Base-by-base conservation (phyloP, 2,113 vertebrate genomes). In the Acrocephalus kingi region DNA sequence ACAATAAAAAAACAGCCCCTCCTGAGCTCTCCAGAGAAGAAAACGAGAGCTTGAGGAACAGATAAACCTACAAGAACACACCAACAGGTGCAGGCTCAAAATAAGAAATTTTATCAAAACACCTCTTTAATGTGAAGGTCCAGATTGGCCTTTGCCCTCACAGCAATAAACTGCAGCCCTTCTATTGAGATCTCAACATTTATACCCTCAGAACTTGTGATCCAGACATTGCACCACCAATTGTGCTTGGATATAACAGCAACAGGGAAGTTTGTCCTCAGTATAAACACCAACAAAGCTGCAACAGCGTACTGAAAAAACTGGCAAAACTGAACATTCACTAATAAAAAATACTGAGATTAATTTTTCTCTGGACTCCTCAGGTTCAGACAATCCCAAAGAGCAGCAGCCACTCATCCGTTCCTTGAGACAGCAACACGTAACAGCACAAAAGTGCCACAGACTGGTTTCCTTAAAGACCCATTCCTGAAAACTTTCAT, bases 401-500 rank as follows among this genome's bases (percentile, higher is more conserved):
- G 78, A 64, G 45, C 27, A 1, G 20, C 56, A 48, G 80, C 59
- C 20, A 7, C 13, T 25, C 41, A 24, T 66, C 55, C 3, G 0
- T 4, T 66, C 63, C 75, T 16, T 2, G 23, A 51, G 71, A 28
- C 12, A 39, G 58, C 67, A 24, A 46, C 68, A 21, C 0, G 1
- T 1, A 64, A 72, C 45, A 27, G 2, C 21, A 8, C 2, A 0
- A 2, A 61, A 48, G 55, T 6, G 41, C 59, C 48, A n/a, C 15
- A 35, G 37, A 2, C 46, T 24, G 64, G 15, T 54, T 64, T 54
- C 92, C 89, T 95, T 77, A 33, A 59, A 94, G 84, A 56, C 35
- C 61, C 83, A 6, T 59, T 92, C 68, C 84, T 84, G 82, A 93
- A 91, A 92, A 49, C 79, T 56, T 82, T 27, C 66, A 64, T 49